A percentile compares a stretch with the other conserved stretches of the same genome.
Conservation (phyloP, 2,113 vertebrate species). For the Poeciliopsis occidentalis region DNA sequence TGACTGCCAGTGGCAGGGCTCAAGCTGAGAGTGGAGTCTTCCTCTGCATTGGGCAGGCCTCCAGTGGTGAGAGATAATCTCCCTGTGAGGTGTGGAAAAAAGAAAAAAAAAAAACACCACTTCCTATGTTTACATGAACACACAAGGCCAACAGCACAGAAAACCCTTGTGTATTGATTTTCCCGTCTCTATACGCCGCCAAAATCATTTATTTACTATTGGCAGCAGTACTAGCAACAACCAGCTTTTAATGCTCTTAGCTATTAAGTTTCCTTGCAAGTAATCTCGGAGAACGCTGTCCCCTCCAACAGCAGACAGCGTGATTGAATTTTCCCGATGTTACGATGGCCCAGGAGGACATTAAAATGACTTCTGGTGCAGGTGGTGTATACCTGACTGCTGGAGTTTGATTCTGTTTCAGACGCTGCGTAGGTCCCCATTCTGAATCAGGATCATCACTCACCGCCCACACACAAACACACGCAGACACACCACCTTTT, state of each 20-base stretch:
- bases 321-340: slow-evolving; percentile 77
- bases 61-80: slow-evolving; percentile 85
- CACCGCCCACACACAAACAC: slow-evolving; percentile 66
- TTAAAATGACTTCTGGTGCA: slow-evolving; percentile 76
- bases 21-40: slow-evolving; percentile 51
- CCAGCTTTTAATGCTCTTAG: slow-evolving; percentile 84
- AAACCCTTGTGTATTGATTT: slow-evolving; percentile 94
- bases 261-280: slow-evolving; percentile 84
- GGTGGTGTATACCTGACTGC: slow-evolving; percentile 67
- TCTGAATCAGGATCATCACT: slow-evolving; percentile 73
- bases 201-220: slow-evolving; percentile 97
- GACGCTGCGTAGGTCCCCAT: slow-evolving; percentile 57
- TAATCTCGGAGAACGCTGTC: slow-evolving; percentile 74
- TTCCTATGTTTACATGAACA: slow-evolving; percentile 98
- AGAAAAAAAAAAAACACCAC: slow-evolving; percentile 71
- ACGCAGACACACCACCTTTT: slow-evolving; percentile 40
- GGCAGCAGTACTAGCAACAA: slow-evolving; percentile 89
- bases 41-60: slow-evolving; percentile 64
- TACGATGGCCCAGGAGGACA: slow-evolving; percentile 73
- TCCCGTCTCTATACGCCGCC: slow-evolving; percentile 90
- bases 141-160: slow-evolving; percentile 90
- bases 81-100: slow-evolving; percentile 92
- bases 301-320: slow-evolving; percentile 67
- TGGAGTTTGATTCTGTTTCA: slow-evolving; percentile 70
- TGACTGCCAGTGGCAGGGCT: slow-evolving; percentile 41